Conservation (phyloP, 2,113 vertebrate species). For the Hypocryptadius cinnamomeus region DNA sequence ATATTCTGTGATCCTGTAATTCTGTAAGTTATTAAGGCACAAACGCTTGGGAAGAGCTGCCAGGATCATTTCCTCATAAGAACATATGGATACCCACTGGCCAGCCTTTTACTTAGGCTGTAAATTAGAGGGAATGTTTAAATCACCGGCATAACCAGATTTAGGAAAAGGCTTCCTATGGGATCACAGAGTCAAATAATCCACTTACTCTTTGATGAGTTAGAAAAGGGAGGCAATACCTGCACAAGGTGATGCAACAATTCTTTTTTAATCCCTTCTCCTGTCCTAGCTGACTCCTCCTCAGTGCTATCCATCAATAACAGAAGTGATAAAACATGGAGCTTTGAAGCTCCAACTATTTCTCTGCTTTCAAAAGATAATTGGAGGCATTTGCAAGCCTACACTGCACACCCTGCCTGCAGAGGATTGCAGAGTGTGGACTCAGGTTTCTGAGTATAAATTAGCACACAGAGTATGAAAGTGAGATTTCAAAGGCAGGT, state of each 20-base stretch:
- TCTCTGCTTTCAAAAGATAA: background rate
- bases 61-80: background rate
- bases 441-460: background rate
- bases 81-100: background rate
- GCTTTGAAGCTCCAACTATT: background rate
- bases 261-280: background rate
- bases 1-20: background rate
- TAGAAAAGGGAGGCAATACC: background rate
- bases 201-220: background rate
- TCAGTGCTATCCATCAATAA: background rate
- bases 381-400: background rate
- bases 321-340: background rate
- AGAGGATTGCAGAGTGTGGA: background rate
- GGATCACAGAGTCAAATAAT: background rate
- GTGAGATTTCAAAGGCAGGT: background rate
- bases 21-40: background rate
- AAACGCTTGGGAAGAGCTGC: background rate
- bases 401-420: background rate
- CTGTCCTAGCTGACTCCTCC: background rate
- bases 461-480: background rate
- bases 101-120: background rate
- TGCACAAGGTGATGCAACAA: background rate
- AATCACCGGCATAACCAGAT: background rate
- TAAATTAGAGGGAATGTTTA: background rate
- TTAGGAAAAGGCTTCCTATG: background rate